Percentiles rank a stretch among this genome's conserved stretches.
phyloP scores from a whole-genome alignment of 2,797 vertebrate species.

The Chaunax sp. region DNA sequence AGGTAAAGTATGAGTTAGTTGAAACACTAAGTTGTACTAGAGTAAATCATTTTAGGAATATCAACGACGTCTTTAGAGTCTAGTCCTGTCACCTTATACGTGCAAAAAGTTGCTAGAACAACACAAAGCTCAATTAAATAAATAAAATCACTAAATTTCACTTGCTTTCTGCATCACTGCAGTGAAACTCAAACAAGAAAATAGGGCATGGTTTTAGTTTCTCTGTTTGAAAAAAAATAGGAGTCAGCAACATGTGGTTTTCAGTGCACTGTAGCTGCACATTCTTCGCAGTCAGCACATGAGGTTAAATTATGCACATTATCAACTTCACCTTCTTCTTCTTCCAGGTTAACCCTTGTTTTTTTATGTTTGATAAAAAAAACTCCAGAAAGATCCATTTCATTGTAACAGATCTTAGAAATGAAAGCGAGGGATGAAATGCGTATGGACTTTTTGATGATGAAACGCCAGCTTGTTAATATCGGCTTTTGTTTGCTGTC shows the following conservation, averaged over 20 bases:
- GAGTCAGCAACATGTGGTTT: not conserved
- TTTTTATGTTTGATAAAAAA: slow-evolving; percentile 9
- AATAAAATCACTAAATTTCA: not conserved
- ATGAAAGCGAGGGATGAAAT: not conserved
- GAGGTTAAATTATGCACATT: not conserved
- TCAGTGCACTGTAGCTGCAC: no score
- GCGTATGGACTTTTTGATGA: slow-evolving; percentile 29
- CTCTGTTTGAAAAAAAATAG: not conserved
- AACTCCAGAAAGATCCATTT: slow-evolving; percentile 31
- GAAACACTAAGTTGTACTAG: slow-evolving; percentile 2
- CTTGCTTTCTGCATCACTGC: not conserved
- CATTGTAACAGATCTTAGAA: slow-evolving; percentile 25
- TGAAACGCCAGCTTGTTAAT: slow-evolving; percentile 51
- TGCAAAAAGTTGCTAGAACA: not conserved
- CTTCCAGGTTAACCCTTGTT: slow-evolving; percentile 3
- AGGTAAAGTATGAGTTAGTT: not conserved
- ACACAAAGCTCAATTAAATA: not conserved
- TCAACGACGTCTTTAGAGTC: not conserved
- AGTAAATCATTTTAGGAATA: slow-evolving; percentile 9
- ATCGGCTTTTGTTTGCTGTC: slow-evolving; percentile 60
- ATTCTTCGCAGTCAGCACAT: not conserved
- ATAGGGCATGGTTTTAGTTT: not conserved
- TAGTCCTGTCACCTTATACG: not conserved
- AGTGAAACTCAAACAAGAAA: not conserved
- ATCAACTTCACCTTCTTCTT: not conserved